Evolutionary conservation across 1,140 invertebrate species (phyloP), one percentile per base, ranked within the genome.

Genomic region (Drosophila subpulchrella): DNA sequence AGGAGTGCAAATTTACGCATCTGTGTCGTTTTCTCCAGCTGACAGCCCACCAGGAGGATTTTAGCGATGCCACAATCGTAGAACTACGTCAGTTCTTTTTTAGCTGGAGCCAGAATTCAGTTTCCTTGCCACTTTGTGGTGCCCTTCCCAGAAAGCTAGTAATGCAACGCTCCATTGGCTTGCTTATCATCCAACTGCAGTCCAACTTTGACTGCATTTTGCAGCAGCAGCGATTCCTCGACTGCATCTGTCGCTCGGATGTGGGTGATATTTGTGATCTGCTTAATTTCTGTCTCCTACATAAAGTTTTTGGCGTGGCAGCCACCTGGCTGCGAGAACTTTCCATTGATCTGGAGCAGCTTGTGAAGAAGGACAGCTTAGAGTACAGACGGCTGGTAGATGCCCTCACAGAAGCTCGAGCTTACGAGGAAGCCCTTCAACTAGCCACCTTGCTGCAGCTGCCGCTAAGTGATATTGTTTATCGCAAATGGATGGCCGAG

Each of bases 391-490:
- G 76, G 4, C 56, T 91, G 5, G 74, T 91, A 15, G 66, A 79
- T 3, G 75, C 60, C 1, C 61, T 92, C 2, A 73, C 79, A 7
- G 89, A 80, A 8, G 80, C 78, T 6, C 74, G 81, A 12, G 78
- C 86, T n/a, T 92, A 90, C 42, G 79, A 91, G 20, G 59, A 80
- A 27, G 92, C 92, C 3, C 71, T 92, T 13, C 77, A 91, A 38
- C 36, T 92, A 54, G 84, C 91, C 6, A 65, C 78, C 8, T 30
- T 92, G 51, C 53, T 92, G 34, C 80, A 90, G 38, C 17, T 90
- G 6, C 86, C 92, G 0, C 72, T 92, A 15, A 83, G 84, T 20
- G 81, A 92, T 48, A 92, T 92, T 11, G 73, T 92, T 10, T 92
- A 89, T 56, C 71, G 77, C 7, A 91, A 91, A 48, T 92, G 92